Conservation (phyloP, 2,888 invertebrate genomes). For the Cephus spinipes region DNA sequence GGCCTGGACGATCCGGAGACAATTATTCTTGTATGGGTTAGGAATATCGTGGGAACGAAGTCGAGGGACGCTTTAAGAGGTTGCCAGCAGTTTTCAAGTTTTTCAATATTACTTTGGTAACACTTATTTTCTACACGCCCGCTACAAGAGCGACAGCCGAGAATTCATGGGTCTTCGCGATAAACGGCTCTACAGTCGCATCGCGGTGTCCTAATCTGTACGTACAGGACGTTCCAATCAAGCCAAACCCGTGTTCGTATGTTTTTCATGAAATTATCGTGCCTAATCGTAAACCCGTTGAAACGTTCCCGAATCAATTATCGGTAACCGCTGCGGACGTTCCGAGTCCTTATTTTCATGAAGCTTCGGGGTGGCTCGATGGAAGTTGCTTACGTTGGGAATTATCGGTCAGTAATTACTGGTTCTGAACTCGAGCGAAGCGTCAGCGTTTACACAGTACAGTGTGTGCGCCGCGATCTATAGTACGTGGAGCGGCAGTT, state of each 20-base stretch:
- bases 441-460: background rate
- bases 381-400: conserved; percentile 8
- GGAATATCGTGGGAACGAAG: background rate
- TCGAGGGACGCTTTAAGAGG: background rate
- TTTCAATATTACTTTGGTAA: background rate
- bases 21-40: background rate
- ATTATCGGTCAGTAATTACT: conserved; percentile 23
- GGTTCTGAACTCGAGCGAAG: conserved; percentile 10
- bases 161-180: background rate
- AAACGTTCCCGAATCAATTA: background rate
- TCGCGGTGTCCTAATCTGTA: background rate
- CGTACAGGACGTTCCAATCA: background rate
- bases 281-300: background rate
- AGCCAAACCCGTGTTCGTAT: background rate
- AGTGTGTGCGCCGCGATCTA: background rate
- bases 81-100: background rate
- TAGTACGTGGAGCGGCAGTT: background rate
- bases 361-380: background rate
- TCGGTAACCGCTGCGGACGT: background rate
- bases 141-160: background rate
- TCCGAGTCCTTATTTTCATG: background rate
- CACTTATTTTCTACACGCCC: background rate
- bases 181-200: background rate
- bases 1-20: background rate
- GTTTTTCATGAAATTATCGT: background rate